Percentiles rank a stretch among this genome's conserved stretches.
Evolutionary conservation across 2,113 vertebrate species (phyloP).

Genomic region (Melanerpes formicivorus): DNA sequence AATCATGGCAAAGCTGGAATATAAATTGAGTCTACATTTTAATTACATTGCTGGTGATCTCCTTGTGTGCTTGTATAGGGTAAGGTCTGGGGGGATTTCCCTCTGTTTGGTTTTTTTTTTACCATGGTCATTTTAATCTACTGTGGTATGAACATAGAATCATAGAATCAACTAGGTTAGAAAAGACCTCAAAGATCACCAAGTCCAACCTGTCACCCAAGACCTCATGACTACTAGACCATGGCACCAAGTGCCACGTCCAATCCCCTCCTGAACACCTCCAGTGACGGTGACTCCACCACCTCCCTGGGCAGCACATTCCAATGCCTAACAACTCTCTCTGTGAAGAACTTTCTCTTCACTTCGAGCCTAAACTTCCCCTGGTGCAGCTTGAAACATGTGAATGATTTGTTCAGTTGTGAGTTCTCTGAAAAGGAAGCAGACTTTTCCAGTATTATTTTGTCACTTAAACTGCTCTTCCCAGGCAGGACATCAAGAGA

Average conservation of each 20-base stretch:
- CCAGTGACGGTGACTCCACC: no score
- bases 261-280: no score
- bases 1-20: slow-evolving; percentile 26
- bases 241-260: no score
- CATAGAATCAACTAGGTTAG: no score
- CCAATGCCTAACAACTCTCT: no score
- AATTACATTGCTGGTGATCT: slow-evolving; percentile 28
- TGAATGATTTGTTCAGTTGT: not conserved
- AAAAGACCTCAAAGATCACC: no score
- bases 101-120: not conserved
- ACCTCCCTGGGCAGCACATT: no score
- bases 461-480: not conserved
- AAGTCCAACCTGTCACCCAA: no score
- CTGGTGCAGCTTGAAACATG: not conserved
- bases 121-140: not conserved
- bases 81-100: fast-evolving
- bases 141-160: not conserved
- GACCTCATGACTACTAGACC: no score
- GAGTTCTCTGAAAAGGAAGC: not conserved
- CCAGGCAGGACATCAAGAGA: not conserved
- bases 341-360: no score
- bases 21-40: slow-evolving; percentile 35
- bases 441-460: not conserved
- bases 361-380: no score
- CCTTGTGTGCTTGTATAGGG: not conserved